Percentiles rank a stretch among this genome's conserved stretches.
phyloP scores from a whole-genome alignment of 2,888 invertebrate genomes.

The Erannis defoliaria region DNA sequence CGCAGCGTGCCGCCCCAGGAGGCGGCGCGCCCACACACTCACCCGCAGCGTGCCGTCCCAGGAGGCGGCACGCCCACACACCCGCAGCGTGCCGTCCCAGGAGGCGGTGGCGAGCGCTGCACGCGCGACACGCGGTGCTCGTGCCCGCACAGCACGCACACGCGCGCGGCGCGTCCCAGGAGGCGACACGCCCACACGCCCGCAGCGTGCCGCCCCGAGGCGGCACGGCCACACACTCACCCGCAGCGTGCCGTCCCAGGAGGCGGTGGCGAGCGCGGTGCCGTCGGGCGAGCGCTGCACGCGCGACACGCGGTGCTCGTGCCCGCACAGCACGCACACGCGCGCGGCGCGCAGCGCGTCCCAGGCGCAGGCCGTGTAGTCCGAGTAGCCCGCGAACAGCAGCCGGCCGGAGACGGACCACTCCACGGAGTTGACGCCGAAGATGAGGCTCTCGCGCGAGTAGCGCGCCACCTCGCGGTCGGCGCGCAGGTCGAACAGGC shows the following conservation, averaged over 20 bases:
- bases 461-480: conserved; percentile 98
- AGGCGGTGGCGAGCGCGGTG: conserved; percentile 98
- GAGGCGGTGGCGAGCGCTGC: conserved; percentile 97
- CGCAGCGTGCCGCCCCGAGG: too few relatives aligned
- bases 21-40: conserved; percentile 94
- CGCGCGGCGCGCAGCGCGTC: conserved; percentile 98
- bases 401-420: conserved; percentile 98
- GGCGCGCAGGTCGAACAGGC: conserved; percentile 98
- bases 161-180: conserved; percentile 97
- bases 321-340: conserved; percentile 96
- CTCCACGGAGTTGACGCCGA: conserved; percentile 98
- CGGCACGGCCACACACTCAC: too few relatives aligned
- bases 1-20: conserved; percentile 91
- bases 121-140: conserved; percentile 97
- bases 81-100: conserved; percentile 90
- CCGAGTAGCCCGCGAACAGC: conserved; percentile 99
- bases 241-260: conserved; percentile 91
- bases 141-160: conserved; percentile 97
- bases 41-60: conserved; percentile 71
- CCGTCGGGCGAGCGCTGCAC: conserved; percentile 98
- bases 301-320: conserved; percentile 97
- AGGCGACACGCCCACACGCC: too few relatives aligned
- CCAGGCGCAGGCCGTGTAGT: conserved; percentile 99
- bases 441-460: conserved; percentile 98
- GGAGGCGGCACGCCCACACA: too few relatives aligned